Percentiles rank a stretch among this genome's conserved stretches.
Evolutionary conservation across 2,113 vertebrate species (phyloP).

Genomic region (Chlorocebus sabaeus): DNA sequence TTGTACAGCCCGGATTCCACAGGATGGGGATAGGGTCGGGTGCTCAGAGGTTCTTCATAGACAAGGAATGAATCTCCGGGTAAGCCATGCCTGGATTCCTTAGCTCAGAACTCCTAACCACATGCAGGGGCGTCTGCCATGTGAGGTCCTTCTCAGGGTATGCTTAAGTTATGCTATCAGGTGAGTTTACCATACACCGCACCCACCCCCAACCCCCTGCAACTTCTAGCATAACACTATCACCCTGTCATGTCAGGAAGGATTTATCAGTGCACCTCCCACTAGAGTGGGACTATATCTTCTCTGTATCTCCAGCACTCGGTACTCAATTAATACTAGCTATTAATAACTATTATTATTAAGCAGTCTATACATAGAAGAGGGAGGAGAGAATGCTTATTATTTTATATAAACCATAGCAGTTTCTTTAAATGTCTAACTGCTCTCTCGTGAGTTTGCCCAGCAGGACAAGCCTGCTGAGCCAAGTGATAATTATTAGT

Average conservation of each 20-base stretch:
- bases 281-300: not conserved
- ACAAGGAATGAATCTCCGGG: no score
- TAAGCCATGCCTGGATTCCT: no score
- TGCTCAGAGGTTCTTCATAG: no score
- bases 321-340: not conserved
- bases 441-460: not conserved
- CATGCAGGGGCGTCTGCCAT: no score
- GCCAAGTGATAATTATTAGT: conserved; percentile 20
- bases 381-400: not conserved
- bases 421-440: not conserved
- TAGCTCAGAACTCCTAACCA: no score
- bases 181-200: no score
- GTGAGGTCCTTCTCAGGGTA: no score
- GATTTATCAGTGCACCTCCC: not conserved
- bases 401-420: not conserved
- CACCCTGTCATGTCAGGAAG: not conserved
- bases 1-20: no score
- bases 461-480: not conserved
- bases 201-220: not conserved
- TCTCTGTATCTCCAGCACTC: not conserved
- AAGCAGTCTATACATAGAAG: not conserved
- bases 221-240: not conserved
- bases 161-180: no score
- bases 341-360: not conserved
- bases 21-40: no score